These are phyloP conservation scores for Drosophila maculinotata DNA, from an alignment of 2,888 invertebrate species.

Conservation along the genomic window DNA sequence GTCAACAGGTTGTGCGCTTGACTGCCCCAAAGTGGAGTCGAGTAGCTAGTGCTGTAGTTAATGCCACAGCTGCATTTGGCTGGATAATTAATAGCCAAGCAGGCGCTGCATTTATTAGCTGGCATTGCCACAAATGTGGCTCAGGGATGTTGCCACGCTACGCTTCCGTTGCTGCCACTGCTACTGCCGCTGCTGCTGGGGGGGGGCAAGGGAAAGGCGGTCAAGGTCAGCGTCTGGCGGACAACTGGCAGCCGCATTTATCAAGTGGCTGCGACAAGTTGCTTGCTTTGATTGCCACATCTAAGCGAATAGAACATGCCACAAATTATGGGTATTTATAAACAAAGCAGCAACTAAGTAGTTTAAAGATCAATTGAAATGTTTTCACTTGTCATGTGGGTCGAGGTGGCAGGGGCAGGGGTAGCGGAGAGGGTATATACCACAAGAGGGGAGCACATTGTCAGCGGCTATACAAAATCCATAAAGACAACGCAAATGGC, in stretches of 20 bases:
- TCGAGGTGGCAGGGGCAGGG: too few species aligned
- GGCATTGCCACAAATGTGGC: conserved; percentile 47
- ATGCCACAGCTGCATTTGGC: conserved; percentile 19
- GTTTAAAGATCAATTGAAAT: conserved; percentile 61
- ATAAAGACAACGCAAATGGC: conserved; percentile 76
- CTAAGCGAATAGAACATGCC: conserved; percentile 46
- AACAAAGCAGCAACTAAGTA: conserved; percentile 61
- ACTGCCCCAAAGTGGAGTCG: conserved; percentile 50
- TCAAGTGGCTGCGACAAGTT: conserved; percentile 62
- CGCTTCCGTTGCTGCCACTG: conserved; percentile 24
- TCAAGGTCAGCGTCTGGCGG: conserved; percentile 56
- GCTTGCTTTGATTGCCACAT: conserved; percentile 60
- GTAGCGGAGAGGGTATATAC: background rate
- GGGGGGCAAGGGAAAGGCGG: conserved; percentile 51
- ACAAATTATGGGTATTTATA: conserved; percentile 73
- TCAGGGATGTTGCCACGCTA: conserved; percentile 44
- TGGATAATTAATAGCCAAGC: conserved; percentile 53
- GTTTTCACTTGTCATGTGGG: background rate
- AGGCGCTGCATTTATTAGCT: conserved; percentile 66
- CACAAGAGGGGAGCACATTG: conserved; percentile 22
- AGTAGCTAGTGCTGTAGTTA: conserved; percentile 12
- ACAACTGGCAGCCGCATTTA: conserved; percentile 61
- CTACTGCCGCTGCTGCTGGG: too few species aligned
- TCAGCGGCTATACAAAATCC: conserved; percentile 66
- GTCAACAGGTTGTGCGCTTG: conserved; percentile 80